A percentile compares a stretch with the other conserved stretches of the same genome.
Evolutionary conservation across 2,888 invertebrate genomes (phyloP).

Genomic region (Drosophila aldrichi): DNA sequence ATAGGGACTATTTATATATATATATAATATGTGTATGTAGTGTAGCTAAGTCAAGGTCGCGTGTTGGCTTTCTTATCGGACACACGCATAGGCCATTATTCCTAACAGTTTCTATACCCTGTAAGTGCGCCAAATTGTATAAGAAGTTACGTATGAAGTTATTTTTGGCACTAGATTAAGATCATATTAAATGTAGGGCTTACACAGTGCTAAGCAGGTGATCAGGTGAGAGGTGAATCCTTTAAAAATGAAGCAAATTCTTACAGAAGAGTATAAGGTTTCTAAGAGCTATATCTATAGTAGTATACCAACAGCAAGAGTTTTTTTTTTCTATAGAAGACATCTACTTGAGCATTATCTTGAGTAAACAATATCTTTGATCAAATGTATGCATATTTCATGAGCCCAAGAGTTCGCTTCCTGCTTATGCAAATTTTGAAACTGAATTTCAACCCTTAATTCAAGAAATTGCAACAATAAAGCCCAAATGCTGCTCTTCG

Average conservation of each 20-base stretch:
- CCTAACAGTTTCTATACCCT: conserved; percentile 2
- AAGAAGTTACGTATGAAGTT: background rate
- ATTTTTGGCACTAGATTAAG: background rate
- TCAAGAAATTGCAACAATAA: conserved; percentile 17
- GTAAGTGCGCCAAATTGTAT: background rate
- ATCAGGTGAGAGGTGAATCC: background rate
- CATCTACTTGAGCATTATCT: no score
- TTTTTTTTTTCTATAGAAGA: no score
- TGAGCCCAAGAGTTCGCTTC: conserved; percentile 29
- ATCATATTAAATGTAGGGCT: background rate
- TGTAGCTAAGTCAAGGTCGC: conserved; percentile 56
- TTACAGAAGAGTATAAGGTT: background rate
- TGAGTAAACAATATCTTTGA: background rate
- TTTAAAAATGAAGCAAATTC: background rate
- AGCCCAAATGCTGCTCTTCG: conserved; percentile 16
- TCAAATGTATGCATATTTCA: background rate
- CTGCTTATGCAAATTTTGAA: conserved; percentile 39
- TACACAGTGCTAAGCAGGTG: no score
- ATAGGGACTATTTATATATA: background rate
- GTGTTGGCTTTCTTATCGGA: conserved; percentile 33
- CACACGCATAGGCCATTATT: conserved; percentile 20
- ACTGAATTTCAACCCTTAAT: conserved; percentile 48
- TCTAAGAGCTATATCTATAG: no score
- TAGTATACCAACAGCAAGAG: no score
- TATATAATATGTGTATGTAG: background rate